Evolutionary conservation across 1,140 invertebrate species (phyloP).

Genomic region (Euschistus heros): DNA sequence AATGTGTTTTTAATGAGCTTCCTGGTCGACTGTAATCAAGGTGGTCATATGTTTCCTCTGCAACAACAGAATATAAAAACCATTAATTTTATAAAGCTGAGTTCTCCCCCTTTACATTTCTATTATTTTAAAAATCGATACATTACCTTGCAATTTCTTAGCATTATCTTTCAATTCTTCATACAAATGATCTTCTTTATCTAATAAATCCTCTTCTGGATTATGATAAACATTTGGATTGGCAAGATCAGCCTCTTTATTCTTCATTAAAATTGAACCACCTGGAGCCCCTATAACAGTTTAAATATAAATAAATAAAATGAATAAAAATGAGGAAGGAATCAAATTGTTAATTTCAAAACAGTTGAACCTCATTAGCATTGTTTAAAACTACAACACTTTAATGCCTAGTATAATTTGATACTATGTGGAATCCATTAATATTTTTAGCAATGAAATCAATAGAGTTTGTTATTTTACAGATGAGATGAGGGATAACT

Average conservation of each 20-base stretch:
- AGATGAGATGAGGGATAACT: too few species aligned
- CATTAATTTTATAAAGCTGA: neutral
- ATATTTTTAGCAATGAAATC: too few species aligned
- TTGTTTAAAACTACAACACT: too few species aligned
- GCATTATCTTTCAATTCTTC: conserved; percentile 71
- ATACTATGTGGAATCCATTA: too few species aligned
- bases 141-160: too few species aligned
- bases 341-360: too few species aligned
- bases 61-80: conserved; percentile 21
- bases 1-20: conserved; percentile 69
- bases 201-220: conserved; percentile 50
- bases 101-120: too few species aligned
- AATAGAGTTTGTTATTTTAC: too few species aligned
- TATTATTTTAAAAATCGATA: too few species aligned
- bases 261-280: conserved; percentile 48
- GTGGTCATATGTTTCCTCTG: conserved; percentile 74
- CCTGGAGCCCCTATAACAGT: conserved; percentile 38
- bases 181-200: conserved; percentile 73
- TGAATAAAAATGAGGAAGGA: too few species aligned
- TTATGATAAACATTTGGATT: conserved; percentile 80
- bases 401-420: too few species aligned
- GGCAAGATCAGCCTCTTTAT: conserved; percentile 66
- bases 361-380: too few species aligned
- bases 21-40: conserved; percentile 71
- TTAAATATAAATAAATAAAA: neutral